These are phyloP conservation scores for Corvus hawaiiensis DNA, from an alignment of 2,113 vertebrate genomes.

Conservation along the genomic window DNA sequence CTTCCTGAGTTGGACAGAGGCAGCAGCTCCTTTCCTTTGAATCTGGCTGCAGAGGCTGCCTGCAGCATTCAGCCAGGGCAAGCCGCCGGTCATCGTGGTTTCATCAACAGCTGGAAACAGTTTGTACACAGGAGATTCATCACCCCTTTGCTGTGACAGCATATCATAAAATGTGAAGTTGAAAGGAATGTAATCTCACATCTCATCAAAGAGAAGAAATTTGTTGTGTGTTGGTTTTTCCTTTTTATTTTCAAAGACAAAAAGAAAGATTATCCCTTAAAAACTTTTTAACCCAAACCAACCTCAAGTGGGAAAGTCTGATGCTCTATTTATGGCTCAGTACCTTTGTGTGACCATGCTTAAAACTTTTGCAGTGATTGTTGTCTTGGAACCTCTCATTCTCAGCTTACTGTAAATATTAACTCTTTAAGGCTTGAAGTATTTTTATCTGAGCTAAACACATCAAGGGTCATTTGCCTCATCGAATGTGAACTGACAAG, in stretches of 20 bases:
- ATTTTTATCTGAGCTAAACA: background rate
- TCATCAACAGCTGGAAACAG: slow-evolving; percentile 54
- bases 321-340: background rate
- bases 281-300: background rate
- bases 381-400: background rate
- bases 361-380: background rate
- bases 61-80: background rate
- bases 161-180: slow-evolving; percentile 25
- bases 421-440: background rate
- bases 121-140: slow-evolving; percentile 30
- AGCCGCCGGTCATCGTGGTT: background rate
- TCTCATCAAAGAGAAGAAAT: slow-evolving; percentile 49
- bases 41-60: background rate
- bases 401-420: background rate
- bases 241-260: background rate
- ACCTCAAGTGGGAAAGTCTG: background rate
- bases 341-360: background rate
- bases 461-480: background rate
- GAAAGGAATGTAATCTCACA: slow-evolving; percentile 48
- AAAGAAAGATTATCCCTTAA: background rate
- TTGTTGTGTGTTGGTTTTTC: background rate
- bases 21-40: background rate
- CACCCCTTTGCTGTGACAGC: background rate
- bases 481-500: background rate
- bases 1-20: background rate